phyloP scores from a whole-genome alignment of 1,140 invertebrate species.

The Pseudachorutes palmiensis region DNA sequence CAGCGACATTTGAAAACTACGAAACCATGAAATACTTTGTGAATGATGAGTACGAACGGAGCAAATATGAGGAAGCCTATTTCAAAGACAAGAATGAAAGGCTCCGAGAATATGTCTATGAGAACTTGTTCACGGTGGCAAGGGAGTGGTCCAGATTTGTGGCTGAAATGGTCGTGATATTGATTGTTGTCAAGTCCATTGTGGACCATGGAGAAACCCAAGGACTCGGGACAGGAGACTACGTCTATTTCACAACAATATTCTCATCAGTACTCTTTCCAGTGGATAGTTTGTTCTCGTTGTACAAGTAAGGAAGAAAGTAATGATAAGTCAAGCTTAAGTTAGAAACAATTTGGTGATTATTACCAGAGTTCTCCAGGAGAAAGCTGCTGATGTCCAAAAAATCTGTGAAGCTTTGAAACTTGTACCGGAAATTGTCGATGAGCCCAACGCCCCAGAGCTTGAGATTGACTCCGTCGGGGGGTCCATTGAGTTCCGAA shows the following conservation, averaged over 20 bases:
- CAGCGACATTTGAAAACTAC: slow-evolving; percentile 90
- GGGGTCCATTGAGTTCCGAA: slow-evolving; percentile 48
- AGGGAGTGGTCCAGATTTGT: slow-evolving; percentile 44
- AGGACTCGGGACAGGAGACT: slow-evolving; percentile 80
- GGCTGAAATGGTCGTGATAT: slow-evolving; percentile 73
- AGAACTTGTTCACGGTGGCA: not conserved
- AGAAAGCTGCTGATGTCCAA: slow-evolving; percentile 35
- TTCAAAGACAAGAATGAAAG: not conserved
- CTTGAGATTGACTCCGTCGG: slow-evolving; percentile 40
- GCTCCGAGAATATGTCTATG: not conserved
- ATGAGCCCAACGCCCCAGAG: slow-evolving; percentile 44
- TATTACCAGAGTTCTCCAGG: slow-evolving; percentile 54
- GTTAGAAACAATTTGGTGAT: no score
- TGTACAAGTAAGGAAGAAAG: slow-evolving; percentile 88
- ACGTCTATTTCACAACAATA: slow-evolving; percentile 87
- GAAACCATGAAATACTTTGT: slow-evolving; percentile 97
- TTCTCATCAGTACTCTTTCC: slow-evolving; percentile 94
- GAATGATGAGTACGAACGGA: slow-evolving; percentile 81
- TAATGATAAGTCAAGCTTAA: no score
- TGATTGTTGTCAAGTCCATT: slow-evolving; percentile 78
- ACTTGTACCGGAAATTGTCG: slow-evolving; percentile 48
- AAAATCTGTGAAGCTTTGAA: slow-evolving; percentile 56
- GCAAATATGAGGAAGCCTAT: slow-evolving; percentile 64
- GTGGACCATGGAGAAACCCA: slow-evolving; percentile 34
- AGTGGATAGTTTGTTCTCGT: slow-evolving; percentile 97